phyloP scores from a whole-genome alignment of 2,888 invertebrate species.

The Caenorhabditis becei region DNA sequence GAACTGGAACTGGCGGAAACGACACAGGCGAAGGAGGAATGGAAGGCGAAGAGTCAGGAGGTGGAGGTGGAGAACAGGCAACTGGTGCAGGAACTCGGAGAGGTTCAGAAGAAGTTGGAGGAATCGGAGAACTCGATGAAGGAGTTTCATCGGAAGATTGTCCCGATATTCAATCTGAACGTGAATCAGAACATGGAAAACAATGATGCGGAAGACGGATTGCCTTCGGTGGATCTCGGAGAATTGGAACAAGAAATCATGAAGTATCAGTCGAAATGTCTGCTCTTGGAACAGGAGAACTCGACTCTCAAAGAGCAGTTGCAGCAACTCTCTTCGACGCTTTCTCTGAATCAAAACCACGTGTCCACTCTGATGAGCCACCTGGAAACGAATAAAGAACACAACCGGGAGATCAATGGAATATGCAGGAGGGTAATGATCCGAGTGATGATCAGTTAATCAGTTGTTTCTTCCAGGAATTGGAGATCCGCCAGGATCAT shows the following conservation, averaged over 20 bases:
- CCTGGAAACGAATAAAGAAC: conserved; percentile 53
- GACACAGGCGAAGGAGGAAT: conserved; percentile 46
- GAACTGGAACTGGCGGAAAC: conserved; percentile 60
- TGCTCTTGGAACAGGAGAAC: conserved; percentile 43
- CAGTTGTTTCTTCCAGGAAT: conserved; percentile 39
- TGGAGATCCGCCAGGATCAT: conserved; percentile 54
- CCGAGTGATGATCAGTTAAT: neutral
- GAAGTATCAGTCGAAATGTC: conserved; percentile 25
- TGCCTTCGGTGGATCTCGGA: neutral
- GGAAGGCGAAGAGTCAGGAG: conserved; percentile 50
- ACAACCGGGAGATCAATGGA: conserved; percentile 55
- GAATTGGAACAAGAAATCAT: conserved; percentile 23
- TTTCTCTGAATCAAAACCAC: conserved; percentile 52
- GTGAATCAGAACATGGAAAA: conserved; percentile 16
- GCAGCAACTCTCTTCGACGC: conserved; percentile 25
- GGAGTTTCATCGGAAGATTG: conserved; percentile 32
- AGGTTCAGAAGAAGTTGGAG: conserved; percentile 37
- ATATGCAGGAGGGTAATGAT: conserved; percentile 41
- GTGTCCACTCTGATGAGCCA: conserved; percentile 58
- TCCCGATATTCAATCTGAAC: conserved; percentile 23
- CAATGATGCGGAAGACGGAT: neutral
- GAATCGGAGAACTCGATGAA: conserved; percentile 36
- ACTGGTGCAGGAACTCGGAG: conserved; percentile 27
- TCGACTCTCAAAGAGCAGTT: conserved; percentile 30
- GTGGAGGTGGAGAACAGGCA: conserved; percentile 46